These are phyloP conservation scores for Thripadectes ignobilis DNA, from an alignment of 2,797 vertebrate genomes.

Conservation along the genomic window DNA sequence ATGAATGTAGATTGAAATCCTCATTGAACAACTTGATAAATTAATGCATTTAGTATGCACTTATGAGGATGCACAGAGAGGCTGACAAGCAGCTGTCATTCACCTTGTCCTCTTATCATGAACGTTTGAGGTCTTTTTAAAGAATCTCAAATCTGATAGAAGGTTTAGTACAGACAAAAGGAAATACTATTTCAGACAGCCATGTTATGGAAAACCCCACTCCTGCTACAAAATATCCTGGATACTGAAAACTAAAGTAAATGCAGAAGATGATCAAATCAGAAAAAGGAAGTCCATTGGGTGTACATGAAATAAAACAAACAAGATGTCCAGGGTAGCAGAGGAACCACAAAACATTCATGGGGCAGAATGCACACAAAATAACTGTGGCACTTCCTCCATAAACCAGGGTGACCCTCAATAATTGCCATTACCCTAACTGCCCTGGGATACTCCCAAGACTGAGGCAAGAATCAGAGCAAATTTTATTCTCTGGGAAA, in stretches of 20 bases:
- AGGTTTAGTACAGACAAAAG: background rate
- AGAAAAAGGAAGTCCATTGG: background rate
- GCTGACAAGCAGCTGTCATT: background rate
- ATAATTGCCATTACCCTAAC: background rate
- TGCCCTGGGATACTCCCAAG: background rate
- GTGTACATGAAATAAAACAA: background rate
- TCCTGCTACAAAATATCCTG: background rate
- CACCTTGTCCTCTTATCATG: background rate
- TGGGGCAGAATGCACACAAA: background rate
- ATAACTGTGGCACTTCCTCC: background rate
- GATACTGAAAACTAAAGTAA: background rate
- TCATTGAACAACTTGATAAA: background rate
- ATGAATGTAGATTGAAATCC: background rate
- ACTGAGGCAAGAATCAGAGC: background rate
- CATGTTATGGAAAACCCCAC: background rate
- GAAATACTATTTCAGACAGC: background rate
- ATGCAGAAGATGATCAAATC: background rate
- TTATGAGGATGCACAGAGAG: background rate
- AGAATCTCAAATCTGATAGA: background rate
- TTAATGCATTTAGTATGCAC: background rate
- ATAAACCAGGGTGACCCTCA: background rate
- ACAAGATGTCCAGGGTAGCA: background rate
- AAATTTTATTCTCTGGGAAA: background rate
- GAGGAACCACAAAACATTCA: background rate
- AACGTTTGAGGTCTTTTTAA: background rate